phyloP scores from a whole-genome alignment of 2,797 vertebrate species.

The Galagoides demidoff region DNA sequence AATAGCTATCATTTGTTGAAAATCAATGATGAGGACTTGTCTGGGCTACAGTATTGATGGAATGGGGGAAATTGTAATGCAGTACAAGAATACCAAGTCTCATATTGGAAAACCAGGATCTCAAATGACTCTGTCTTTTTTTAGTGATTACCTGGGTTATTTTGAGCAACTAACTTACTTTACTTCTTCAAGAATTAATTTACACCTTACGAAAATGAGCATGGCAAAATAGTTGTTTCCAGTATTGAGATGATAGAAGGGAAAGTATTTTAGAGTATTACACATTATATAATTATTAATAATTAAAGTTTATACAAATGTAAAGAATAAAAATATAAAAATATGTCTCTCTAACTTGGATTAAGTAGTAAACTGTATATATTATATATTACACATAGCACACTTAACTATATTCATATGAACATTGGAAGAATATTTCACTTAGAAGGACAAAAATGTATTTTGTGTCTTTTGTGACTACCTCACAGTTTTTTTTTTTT shows the following conservation, averaged over 20 bases:
- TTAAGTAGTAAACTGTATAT: background rate
- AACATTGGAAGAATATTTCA: background rate
- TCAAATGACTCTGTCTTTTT: background rate
- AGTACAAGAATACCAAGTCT: background rate
- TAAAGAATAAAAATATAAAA: background rate
- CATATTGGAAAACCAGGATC: background rate
- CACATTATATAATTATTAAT: background rate
- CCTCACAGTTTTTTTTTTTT: background rate
- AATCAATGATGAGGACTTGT: background rate
- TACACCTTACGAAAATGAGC: background rate
- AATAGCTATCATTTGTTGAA: background rate
- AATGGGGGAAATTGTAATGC: background rate
- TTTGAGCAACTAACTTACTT: background rate
- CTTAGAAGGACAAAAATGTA: background rate
- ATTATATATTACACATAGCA: background rate
- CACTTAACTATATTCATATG: background rate
- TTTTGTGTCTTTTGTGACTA: background rate
- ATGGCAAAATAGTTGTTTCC: background rate
- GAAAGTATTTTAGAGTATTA: background rate
- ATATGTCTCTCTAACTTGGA: background rate
- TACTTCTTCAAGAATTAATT: background rate
- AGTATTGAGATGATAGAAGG: background rate
- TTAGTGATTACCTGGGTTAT: background rate
- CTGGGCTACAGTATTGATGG: background rate
- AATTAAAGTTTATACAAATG: background rate